Evolutionary conservation across 2,797 vertebrate species (phyloP).

Genomic region (Gouania willdenowi): DNA sequence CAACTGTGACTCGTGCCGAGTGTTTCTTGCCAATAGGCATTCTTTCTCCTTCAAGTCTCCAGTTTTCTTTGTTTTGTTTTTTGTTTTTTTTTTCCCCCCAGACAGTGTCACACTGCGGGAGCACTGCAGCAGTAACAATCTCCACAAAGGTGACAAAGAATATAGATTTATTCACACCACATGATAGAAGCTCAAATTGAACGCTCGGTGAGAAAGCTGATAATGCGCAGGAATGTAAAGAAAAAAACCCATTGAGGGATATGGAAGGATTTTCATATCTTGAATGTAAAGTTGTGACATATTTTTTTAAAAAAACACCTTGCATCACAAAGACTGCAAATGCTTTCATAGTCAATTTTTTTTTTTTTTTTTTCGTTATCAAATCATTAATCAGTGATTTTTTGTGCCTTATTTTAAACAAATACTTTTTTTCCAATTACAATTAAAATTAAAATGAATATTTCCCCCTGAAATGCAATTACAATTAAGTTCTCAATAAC

Average conservation of each 20-base stretch:
- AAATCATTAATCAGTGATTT: too few species aligned
- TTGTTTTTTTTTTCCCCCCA: constrained; percentile 13
- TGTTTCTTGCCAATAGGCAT: constrained; percentile 15
- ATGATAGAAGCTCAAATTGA: constrained; percentile 31
- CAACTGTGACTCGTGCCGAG: constrained; percentile 32
- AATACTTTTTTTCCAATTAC: too few species aligned
- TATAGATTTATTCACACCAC: not conserved
- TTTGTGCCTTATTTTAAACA: too few species aligned
- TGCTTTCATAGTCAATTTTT: too few species aligned
- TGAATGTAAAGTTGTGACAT: too few species aligned
- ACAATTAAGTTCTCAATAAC: too few species aligned
- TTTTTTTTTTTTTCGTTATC: too few species aligned
- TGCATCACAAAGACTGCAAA: too few species aligned
- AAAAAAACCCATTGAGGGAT: constrained; percentile 25
- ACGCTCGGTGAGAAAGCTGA: constrained; percentile 30
- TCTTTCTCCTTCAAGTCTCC: constrained; percentile 12
- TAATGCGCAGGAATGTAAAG: constrained; percentile 34
- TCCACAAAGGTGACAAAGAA: constrained; percentile 21
- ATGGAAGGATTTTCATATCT: too few species aligned
- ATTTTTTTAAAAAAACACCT: too few species aligned
- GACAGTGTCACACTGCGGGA: constrained; percentile 26
- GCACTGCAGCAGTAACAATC: constrained; percentile 7
- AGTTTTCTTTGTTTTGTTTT: not conserved
- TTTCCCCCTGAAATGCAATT: too few species aligned
- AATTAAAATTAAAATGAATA: too few species aligned